These are phyloP conservation scores for Saxicola maurus DNA, from an alignment of 2,797 vertebrate genomes.

Conservation along the genomic window DNA sequence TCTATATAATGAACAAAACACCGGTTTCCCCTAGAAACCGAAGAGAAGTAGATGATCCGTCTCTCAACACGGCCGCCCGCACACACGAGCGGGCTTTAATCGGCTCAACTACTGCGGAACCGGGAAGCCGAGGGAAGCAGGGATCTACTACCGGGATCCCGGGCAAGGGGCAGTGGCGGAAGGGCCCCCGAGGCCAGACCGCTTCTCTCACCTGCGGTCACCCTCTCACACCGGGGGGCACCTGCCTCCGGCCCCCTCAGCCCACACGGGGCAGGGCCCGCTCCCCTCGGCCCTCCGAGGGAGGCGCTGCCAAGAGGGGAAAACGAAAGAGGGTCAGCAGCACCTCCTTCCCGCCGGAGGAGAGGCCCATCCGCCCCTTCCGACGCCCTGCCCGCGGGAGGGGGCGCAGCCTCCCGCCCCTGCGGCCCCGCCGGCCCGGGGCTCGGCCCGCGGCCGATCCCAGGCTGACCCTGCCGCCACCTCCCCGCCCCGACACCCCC, in stretches of 20 bases:
- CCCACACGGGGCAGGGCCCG: neutral
- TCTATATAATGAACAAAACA: neutral
- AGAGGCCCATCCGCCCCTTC: neutral
- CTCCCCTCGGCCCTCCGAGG: neutral
- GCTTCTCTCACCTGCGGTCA: neutral
- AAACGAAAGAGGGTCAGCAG: neutral
- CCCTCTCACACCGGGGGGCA: neutral
- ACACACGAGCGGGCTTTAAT: neutral
- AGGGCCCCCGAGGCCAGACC: neutral
- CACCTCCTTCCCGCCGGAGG: neutral
- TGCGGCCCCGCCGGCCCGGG: neutral
- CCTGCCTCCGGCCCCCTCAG: neutral
- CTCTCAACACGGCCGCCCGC: neutral
- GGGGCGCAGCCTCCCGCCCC: neutral
- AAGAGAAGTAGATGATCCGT: neutral
- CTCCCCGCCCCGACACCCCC: constrained; percentile 16
- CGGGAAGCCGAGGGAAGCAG: neutral
- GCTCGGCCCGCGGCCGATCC: neutral
- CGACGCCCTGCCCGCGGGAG: neutral
- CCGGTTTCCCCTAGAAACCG: neutral
- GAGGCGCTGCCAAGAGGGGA: neutral
- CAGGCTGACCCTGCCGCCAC: neutral
- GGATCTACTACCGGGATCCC: neutral
- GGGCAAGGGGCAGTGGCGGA: neutral
- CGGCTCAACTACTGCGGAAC: neutral